Base-by-base conservation (phyloP, 2,797 vertebrate genomes). In the Capromys pilorides region DNA sequence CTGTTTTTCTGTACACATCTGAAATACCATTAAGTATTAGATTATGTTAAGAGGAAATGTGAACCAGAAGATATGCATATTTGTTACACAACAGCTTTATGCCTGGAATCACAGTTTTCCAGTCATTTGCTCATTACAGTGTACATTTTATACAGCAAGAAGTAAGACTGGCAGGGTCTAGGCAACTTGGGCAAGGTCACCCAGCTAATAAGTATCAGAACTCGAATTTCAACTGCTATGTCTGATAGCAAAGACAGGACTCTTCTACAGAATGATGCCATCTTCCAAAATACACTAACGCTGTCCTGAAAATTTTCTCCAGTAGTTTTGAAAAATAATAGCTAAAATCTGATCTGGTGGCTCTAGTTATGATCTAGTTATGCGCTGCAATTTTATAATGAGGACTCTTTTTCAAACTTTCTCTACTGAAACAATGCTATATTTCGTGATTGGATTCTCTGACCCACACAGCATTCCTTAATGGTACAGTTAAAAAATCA, bases 11-110 rank as follows among this genome's bases (percentile, higher is more conserved):
- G 33, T 41, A 61, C 18, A 62, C 79, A 79, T 7, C 9, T 28
- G 85, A 93, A 88, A 54, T 88, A 83, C 13, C 26, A 71, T 85
- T 77, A 81, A 93, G 33, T 80, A 62, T 79, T 64, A 90, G 59
- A 78, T 62, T 61, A 83, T 86, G 79, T 41, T 86, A 81, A 90
- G 9, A 93, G 19, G 71, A 51, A 82, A 39, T 69, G 5, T 82
- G 67, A 91, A 75, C 26, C 69, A 84, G 61, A 95, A 9, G 26
- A 84, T 26, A 88, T 51, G 36, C 8, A 78, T 59, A 31, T 79
- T 16, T 21, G 5, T 89, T 71, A 71, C 57, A n/a, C 18, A 94
- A 45, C 41, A 86, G 33, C 12, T 82, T 11, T 81, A 18, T 61
- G 64, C 8, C 41, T 92, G n/a, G 1, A 77, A 66, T 95, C 31